Base-by-base conservation (phyloP, 2,888 invertebrate genomes). In the Epirrhoe tristata region DNA sequence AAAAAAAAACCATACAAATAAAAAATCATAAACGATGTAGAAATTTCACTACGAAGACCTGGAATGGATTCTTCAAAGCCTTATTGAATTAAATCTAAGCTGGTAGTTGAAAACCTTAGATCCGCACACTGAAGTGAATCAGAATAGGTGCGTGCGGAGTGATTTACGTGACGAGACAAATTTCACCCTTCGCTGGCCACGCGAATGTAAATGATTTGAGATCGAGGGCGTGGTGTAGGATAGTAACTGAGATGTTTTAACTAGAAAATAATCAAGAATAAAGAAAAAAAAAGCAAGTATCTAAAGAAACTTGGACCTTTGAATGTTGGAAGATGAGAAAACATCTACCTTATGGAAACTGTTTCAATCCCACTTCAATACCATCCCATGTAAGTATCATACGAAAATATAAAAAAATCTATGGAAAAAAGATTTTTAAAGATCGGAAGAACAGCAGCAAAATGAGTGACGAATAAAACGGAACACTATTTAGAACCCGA, bases 101-200 rank as follows among this genome's bases (percentile, higher is more conserved):
- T 53, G 14, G 34, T 34, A 53, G 12, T 53, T 53, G 34, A 53
- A 53, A 53, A 5, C 7, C n/a, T 32, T 32, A n/a, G 12, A 52
- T 16, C 7, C 32, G 5, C 4, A 43, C 39, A 17, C 16, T 58
- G 17, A 53, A 61, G 59, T 32, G 52, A 61, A 60, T 65, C 60
- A 43, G 61, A 54, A 46, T 12, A 51, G 48, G 43, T 16, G 50
- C 57, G 46, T 51, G 16, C 16, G 17, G 60, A 54, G 36, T 10
- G 48, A 58, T 57, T 39, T 34, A 58, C 60, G 58, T 59, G 61
- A 43, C 57, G 56, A 63, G 48, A 66, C 73, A 63, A 73, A 76
- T 77, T 75, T 75, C 73, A 79, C 78, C 74, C 80, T 74, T 74
- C 58, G 51, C 67, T 71, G 53, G 58, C 56, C 71, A 69, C 34